Evolutionary conservation across 35 echinoderm and acorn worm genomes (phyloP).

Genomic region (Heliocidaris erythrogramma): DNA sequence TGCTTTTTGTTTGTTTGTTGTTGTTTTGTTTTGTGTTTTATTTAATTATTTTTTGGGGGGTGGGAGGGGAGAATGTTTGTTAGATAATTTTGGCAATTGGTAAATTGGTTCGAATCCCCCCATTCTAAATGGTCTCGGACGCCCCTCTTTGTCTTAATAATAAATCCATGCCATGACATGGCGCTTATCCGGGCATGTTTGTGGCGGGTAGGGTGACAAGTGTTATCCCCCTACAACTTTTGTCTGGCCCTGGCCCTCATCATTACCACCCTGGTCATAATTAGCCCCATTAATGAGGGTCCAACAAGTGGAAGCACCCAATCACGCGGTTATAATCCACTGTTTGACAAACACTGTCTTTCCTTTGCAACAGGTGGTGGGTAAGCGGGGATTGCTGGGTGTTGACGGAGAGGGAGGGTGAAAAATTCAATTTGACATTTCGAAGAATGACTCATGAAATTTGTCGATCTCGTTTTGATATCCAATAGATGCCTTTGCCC

Average conservation of each 20-base stretch:
- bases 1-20: too few relatives aligned
- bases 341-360: neutral
- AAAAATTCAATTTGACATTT: neutral
- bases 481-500: too few relatives aligned
- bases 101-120: too few relatives aligned
- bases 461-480: neutral
- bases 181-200: too few relatives aligned
- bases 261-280: neutral
- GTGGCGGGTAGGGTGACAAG: neutral
- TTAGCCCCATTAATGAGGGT: neutral
- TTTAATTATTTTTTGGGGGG: too few relatives aligned
- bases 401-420: neutral
- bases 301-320: neutral
- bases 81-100: too few relatives aligned
- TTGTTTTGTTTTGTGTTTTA: too few relatives aligned
- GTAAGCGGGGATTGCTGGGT: neutral
- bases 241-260: neutral
- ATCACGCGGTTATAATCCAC: neutral
- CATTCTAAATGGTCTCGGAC: too few relatives aligned
- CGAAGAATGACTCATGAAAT: neutral
- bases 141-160: too few relatives aligned
- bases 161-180: too few relatives aligned
- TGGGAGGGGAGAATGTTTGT: too few relatives aligned
- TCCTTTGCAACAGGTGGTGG: neutral
- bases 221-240: neutral